Base-by-base conservation (phyloP, 2,113 vertebrate species). In the Chrysemys picta region DNA sequence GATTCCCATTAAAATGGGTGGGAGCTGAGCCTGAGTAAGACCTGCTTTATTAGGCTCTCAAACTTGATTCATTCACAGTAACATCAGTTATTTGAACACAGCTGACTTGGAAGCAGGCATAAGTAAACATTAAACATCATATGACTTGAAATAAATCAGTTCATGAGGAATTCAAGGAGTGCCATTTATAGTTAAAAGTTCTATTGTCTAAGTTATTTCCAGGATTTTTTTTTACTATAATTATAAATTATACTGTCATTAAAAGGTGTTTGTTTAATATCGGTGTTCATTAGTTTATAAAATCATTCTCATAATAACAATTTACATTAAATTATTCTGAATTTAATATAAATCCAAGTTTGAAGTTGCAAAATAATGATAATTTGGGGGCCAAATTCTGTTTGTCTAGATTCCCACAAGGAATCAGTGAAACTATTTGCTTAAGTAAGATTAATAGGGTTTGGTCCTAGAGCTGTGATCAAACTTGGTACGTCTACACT, bases 31-130 rank as follows among this genome's bases (percentile, higher is more conserved):
- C 31, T 50, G 38, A 72, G 19, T 91, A 89, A 89, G 62, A 3
- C 21, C 29, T 75, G 4, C 27, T 1, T 80, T 59, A 80, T 91
- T 79, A 84, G 31, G 4, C 19, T 90, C 89, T 38, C 54, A 81
- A 12, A 3, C 16, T 78, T 91, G 11, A 16, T 27, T 59, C 42
- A 53, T 62, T 57, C 11, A 52, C 10, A 89, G 78, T 56, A 56
- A 22, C 1, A 62, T 19, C 29, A 82, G 45, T 79, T 47, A 1
- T 0, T 22, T 0, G 1, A 31, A 6, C 84, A 27, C 49, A 86
- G 5, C 5, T 8, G 42, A 82, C 4, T 38, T 54, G 31, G 31
- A 85, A 72, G 24, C 17, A 85, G 83, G 10, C 10, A 50, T 45
- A 17, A 45, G 6, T 19, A 83, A 53, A 27, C 17, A 21, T 6